A percentile compares a stretch with the other conserved stretches of the same genome.
Evolutionary conservation across 2,888 invertebrate species (phyloP).

Genomic region (Eretmocerus hayati): DNA sequence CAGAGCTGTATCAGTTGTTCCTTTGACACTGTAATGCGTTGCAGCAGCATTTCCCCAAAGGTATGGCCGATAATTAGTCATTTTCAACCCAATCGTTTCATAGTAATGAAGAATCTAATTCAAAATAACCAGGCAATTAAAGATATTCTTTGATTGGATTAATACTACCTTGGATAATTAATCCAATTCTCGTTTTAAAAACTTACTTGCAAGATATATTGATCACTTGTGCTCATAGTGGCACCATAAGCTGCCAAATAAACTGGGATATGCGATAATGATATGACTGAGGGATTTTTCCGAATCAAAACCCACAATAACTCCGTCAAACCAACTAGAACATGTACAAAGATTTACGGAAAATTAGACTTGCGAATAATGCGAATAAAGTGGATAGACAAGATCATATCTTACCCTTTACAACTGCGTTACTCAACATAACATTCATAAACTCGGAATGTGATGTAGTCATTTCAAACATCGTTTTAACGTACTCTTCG

Average conservation of each 20-base stretch:
- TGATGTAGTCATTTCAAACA: slow-evolving; percentile 68
- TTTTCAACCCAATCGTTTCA: slow-evolving; percentile 59
- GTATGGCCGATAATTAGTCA: slow-evolving; percentile 67
- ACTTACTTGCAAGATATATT: slow-evolving; percentile 53
- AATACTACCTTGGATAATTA: no score
- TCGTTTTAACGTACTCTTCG: slow-evolving; percentile 48
- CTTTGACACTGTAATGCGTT: slow-evolving; percentile 65
- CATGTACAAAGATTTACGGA: no score
- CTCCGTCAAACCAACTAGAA: slow-evolving; percentile 58
- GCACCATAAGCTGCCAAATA: slow-evolving; percentile 74
- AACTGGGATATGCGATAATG: slow-evolving; percentile 64
- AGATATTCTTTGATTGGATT: slow-evolving; percentile 6
- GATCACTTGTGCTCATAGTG: slow-evolving; percentile 63
- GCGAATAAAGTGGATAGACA: background rate
- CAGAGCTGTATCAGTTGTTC: slow-evolving; percentile 53
- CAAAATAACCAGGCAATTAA: no score
- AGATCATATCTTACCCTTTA: slow-evolving; percentile 34
- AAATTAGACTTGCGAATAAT: background rate
- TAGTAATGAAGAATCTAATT: slow-evolving; percentile 61
- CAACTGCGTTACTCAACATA: slow-evolving; percentile 49
- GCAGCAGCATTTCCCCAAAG: slow-evolving; percentile 79
- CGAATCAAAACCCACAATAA: slow-evolving; percentile 58
- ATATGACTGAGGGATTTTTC: slow-evolving; percentile 60
- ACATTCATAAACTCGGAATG: slow-evolving; percentile 73
- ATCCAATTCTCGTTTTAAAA: background rate